Base-by-base conservation (phyloP, 2,113 vertebrate species). In the Osmerus mordax region DNA sequence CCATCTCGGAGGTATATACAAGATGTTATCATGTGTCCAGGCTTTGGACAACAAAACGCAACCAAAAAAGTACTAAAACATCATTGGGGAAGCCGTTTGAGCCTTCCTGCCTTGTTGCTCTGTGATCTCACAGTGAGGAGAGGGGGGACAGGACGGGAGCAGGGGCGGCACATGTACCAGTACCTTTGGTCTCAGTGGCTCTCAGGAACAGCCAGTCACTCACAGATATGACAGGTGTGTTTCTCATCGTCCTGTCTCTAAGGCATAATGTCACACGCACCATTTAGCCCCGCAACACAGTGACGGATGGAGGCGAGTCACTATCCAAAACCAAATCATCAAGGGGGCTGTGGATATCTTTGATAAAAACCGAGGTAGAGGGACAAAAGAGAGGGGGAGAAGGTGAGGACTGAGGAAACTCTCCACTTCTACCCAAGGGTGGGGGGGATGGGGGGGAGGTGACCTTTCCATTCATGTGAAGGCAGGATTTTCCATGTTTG, bases 201-300 rank as follows among this genome's bases (percentile, higher is more conserved):
- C 52, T 64, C 52, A 32, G 69, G 72, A n/a, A 1, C 5, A 51
- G 52, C 62, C 36, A 51, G 81, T 81, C 58, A 67, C 70, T 79
- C 77, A 69, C 73, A 47, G 63, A 72, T 23, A 53, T 80, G 83
- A 87, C 58, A 64, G 64, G 79, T 80, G 78, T 52, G 21, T 74
- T 55, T 64, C 66, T 56, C 71, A 79, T 58, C 70, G 63, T 61
- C 70, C 65, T 59, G 19, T 70, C 81, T 61, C 74, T 53, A 74
- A 65, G 60, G 72, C 25, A 72, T 69, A 29, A 71, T 77, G n/a
- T 0, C 29, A 13, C 73, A 89, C 13, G 88, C 82, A 64, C 75
- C 89, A 89, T 91, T 89, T 88, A 77, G 21, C 55, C 3, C 25
- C 25, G 14, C 4, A 63, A 74, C 82, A 77, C 68, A 52, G 79